Evolutionary conservation across 23 tunicate genomes (phyloP).

Genomic region (Halocynthia aurantium): DNA sequence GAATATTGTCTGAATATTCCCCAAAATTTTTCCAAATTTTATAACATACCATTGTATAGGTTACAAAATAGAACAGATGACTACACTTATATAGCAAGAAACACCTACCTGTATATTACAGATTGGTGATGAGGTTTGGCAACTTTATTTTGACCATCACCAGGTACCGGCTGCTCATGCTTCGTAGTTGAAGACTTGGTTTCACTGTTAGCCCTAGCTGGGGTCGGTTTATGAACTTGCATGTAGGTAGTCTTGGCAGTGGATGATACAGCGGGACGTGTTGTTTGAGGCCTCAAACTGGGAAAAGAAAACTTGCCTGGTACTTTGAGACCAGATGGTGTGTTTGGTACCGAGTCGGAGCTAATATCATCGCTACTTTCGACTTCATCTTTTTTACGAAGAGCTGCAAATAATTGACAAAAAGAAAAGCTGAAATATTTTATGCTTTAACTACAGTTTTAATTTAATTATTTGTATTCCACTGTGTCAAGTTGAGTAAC

Average conservation of each 20-base stretch:
- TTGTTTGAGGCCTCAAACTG: constrained; percentile 10
- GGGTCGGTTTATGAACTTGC: constrained; percentile 1
- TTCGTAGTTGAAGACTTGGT: too few relatives aligned
- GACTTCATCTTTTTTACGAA: constrained; percentile 32
- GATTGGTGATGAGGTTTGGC: constrained; percentile 15
- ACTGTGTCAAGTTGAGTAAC: too few relatives aligned
- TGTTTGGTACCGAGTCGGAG: constrained; percentile 64
- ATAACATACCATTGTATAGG: too few relatives aligned
- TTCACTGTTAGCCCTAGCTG: too few relatives aligned
- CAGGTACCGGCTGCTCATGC: too few relatives aligned
- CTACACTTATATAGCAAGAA: neutral
- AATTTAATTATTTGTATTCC: too few relatives aligned
- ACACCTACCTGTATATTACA: constrained; percentile 15
- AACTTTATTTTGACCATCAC: neutral
- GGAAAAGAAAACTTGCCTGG: constrained; percentile 60
- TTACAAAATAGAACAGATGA: too few relatives aligned
- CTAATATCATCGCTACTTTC: constrained; percentile 59
- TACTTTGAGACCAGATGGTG: constrained; percentile 35
- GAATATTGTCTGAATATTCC: too few relatives aligned
- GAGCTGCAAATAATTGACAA: neutral
- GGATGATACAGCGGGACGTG: constrained; percentile 10
- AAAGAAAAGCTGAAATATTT: too few relatives aligned
- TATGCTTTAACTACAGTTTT: too few relatives aligned
- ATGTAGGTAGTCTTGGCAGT: constrained; percentile 1
- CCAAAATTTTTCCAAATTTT: too few relatives aligned